phyloP scores from a whole-genome alignment of 2,113 vertebrate species.

The Dermatemys mawii region DNA sequence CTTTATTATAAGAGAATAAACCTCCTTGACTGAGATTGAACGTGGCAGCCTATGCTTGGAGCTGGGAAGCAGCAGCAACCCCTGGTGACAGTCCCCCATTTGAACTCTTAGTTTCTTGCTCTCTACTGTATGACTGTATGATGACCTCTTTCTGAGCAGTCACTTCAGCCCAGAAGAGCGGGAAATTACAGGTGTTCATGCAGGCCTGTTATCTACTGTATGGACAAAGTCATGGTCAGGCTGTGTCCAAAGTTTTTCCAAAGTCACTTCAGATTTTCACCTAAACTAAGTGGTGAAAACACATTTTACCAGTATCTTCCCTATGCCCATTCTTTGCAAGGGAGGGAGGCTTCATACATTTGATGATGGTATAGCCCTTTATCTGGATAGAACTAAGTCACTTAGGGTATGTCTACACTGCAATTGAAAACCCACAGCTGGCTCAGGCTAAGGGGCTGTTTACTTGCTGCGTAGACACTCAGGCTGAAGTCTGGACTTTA shows the following conservation, averaged over 20 bases:
- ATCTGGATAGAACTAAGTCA: background rate
- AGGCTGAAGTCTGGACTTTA: background rate
- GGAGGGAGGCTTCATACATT: rapidly evolving
- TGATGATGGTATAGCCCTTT: background rate
- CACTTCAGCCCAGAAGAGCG: background rate
- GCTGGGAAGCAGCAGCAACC: too few relatives aligned
- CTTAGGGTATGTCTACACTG: background rate
- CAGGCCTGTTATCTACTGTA: background rate
- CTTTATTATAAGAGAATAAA: too few relatives aligned
- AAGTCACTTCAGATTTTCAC: background rate
- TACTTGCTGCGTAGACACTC: background rate
- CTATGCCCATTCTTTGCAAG: background rate
- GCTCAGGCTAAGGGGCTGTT: background rate
- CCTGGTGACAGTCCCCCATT: too few relatives aligned
- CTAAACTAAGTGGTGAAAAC: background rate
- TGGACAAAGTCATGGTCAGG: background rate
- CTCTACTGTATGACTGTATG: background rate
- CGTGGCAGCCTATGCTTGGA: too few relatives aligned
- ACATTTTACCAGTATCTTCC: background rate
- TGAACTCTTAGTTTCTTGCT: too few relatives aligned
- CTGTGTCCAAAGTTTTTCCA: background rate
- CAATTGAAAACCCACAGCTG: background rate
- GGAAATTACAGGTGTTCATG: background rate
- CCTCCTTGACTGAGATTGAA: too few relatives aligned
- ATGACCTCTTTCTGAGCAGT: background rate